These are phyloP conservation scores for Lucilia sericata DNA, from an alignment of 1,140 invertebrate genomes.

Conservation along the genomic window DNA sequence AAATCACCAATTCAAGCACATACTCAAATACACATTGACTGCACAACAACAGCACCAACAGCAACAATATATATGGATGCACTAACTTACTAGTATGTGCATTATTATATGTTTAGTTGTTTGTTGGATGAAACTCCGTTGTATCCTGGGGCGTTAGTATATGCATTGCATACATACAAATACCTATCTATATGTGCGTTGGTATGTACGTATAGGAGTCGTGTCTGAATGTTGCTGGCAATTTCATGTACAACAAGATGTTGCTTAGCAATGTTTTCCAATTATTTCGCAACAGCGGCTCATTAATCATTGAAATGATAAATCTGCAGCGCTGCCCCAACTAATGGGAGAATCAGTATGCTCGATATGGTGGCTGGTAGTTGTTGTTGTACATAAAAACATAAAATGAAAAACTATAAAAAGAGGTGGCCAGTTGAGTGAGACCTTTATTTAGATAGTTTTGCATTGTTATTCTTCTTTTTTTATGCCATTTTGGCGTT, in stretches of 20 bases:
- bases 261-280: slow-evolving; percentile 47
- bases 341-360: slow-evolving; percentile 35
- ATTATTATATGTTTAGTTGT: background rate
- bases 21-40: background rate
- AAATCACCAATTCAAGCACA: slow-evolving; percentile 32
- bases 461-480: background rate
- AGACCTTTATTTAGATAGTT: slow-evolving; percentile 4
- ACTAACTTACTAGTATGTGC: background rate
- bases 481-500: background rate
- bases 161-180: background rate
- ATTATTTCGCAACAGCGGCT: slow-evolving; percentile 47
- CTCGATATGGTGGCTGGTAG: background rate
- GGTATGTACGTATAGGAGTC: background rate
- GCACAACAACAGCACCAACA: background rate
- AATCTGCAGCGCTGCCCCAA: slow-evolving; percentile 43
- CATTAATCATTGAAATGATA: slow-evolving; percentile 49
- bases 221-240: slow-evolving; percentile 11
- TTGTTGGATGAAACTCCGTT: slow-evolving; percentile 13
- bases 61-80: background rate
- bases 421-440: background rate
- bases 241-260: slow-evolving; percentile 34
- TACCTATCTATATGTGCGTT: background rate
- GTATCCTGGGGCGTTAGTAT: slow-evolving; percentile 34
- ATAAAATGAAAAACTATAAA: background rate
- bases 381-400: background rate